Conservation (phyloP, 2,113 vertebrate species). For the Grantiella picta region DNA sequence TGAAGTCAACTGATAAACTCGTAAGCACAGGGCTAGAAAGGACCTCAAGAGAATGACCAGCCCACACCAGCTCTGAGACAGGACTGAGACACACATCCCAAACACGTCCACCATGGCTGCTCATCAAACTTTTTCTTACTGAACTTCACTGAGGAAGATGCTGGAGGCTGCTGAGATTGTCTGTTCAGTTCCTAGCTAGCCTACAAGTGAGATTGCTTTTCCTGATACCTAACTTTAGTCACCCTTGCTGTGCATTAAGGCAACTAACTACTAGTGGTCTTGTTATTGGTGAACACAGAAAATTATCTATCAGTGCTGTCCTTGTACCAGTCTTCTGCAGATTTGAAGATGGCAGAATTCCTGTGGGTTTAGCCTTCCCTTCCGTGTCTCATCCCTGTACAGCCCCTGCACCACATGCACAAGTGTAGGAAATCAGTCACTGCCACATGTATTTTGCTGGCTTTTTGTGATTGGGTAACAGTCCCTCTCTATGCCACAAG, state of each 20-base stretch:
- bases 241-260: constrained; percentile 12
- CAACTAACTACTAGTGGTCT: neutral
- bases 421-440: neutral
- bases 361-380: neutral
- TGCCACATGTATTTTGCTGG: neutral
- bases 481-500: neutral
- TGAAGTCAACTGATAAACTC: neutral
- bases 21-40: neutral
- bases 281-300: neutral
- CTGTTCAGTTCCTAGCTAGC: neutral
- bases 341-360: neutral
- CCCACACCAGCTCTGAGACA: neutral
- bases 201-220: constrained; percentile 8
- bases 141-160: neutral
- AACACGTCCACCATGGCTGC: neutral
- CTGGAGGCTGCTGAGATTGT: neutral
- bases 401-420: neutral
- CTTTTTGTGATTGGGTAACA: neutral
- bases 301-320: neutral
- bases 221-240: neutral
- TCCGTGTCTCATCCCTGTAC: neutral
- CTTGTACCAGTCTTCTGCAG: neutral
- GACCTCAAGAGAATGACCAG: neutral
- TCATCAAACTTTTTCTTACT: neutral
- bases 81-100: neutral